phyloP scores from a whole-genome alignment of 2,113 vertebrate genomes.

The Tachysurus vachellii region DNA sequence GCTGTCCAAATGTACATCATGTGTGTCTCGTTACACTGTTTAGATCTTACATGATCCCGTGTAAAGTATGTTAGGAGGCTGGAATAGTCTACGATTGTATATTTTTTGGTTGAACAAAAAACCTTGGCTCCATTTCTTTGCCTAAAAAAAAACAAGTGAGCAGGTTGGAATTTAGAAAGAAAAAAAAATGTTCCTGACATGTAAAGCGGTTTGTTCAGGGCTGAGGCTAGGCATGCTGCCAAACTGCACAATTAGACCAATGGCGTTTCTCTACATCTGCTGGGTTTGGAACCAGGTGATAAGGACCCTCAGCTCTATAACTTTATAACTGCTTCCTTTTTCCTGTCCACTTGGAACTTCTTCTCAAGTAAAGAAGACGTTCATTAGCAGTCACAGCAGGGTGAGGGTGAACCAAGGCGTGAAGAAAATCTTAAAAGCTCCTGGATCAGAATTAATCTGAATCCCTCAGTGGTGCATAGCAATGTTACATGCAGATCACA shows the following conservation, averaged over 20 bases:
- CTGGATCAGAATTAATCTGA: not conserved
- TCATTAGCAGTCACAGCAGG: not conserved
- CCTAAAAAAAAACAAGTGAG: not conserved
- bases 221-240: slow-evolving; percentile 39
- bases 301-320: slow-evolving; percentile 11
- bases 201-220: slow-evolving; percentile 51
- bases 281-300: slow-evolving; percentile 19
- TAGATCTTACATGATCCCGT: not conserved
- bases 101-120: not conserved
- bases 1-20: not conserved
- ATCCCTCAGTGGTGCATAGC: not conserved
- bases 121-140: not conserved
- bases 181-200: slow-evolving; percentile 22
- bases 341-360: not conserved
- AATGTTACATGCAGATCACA: not conserved
- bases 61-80: not conserved
- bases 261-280: slow-evolving; percentile 53
- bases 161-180: too few species aligned
- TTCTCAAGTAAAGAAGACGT: slow-evolving; percentile 20
- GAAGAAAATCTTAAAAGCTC: not conserved
- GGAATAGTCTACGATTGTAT: not conserved
- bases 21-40: not conserved
- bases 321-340: not conserved
- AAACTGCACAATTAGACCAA: slow-evolving; percentile 52
- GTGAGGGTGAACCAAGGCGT: not conserved